These are phyloP conservation scores for Calameuta idolon DNA, from an alignment of 2,888 invertebrate species.

Conservation along the genomic window DNA sequence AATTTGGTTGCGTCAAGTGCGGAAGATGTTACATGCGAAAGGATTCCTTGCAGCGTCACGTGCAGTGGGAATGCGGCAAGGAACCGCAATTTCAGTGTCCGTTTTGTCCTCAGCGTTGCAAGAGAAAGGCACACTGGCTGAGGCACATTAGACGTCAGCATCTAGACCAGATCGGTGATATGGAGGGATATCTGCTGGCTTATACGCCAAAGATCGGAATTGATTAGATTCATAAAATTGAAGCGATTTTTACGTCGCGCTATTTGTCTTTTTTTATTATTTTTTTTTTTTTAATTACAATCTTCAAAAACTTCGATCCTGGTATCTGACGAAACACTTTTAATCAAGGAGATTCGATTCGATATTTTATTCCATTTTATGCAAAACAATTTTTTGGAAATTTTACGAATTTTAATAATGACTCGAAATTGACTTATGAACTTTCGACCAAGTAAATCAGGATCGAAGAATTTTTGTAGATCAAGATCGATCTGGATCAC, in stretches of 20 bases:
- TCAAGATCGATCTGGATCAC: not conserved
- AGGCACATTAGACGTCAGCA: constrained; percentile 71
- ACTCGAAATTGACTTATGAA: not conserved
- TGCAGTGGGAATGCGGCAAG: constrained; percentile 70
- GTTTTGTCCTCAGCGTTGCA: constrained; percentile 65
- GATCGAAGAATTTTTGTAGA: not conserved
- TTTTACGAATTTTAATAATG: not conserved
- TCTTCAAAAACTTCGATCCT: not conserved
- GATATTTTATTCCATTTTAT: no score
- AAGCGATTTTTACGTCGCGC: not conserved
- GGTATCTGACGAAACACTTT: not conserved
- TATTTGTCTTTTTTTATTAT: not conserved
- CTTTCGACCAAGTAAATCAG: not conserved
- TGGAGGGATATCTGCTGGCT: constrained; percentile 60
- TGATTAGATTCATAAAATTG: constrained; percentile 18
- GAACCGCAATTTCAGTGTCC: constrained; percentile 69
- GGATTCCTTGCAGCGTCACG: constrained; percentile 73
- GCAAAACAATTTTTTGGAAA: not conserved
- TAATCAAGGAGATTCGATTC: not conserved
- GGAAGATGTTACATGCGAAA: constrained; percentile 73
- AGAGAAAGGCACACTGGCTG: constrained; percentile 68
- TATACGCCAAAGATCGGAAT: constrained; percentile 33
- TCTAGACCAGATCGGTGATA: constrained; percentile 68
- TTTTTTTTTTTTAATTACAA: not conserved
- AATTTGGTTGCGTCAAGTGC: constrained; percentile 71